Conservation (phyloP, 1,140 invertebrate species). For the Drosophila burlai region DNA sequence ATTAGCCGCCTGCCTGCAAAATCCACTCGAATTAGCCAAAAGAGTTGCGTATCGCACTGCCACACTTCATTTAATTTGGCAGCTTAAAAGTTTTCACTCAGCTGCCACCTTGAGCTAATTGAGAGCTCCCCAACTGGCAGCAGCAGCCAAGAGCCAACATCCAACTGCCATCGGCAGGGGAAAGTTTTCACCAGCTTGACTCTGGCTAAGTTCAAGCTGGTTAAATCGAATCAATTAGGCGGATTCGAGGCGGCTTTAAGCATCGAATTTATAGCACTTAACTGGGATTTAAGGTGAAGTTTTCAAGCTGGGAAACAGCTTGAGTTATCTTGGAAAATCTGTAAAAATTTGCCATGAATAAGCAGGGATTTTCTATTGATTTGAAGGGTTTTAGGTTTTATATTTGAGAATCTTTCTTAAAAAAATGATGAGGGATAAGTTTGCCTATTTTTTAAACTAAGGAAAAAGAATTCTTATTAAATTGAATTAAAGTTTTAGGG, state of each 20-base stretch:
- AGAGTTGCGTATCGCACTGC: conserved; percentile 56
- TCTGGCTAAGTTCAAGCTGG: conserved; percentile 18
- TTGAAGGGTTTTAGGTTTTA: not conserved
- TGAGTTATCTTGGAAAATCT: conserved; percentile 3
- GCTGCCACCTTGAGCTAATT: conserved; percentile 54
- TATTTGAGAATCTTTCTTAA: not conserved
- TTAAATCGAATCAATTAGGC: conserved; percentile 57
- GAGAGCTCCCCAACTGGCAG: conserved; percentile 24
- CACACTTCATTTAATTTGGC: conserved; percentile 60
- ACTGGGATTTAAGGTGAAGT: conserved; percentile 7
- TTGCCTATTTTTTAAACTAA: not conserved
- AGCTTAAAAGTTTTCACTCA: conserved; percentile 64
- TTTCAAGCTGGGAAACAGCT: conserved; percentile 3
- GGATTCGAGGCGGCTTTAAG: conserved; percentile 34
- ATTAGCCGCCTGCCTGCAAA: conserved; percentile 50
- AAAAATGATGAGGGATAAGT: not conserved
- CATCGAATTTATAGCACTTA: conserved; percentile 43
- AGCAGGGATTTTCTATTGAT: not conserved
- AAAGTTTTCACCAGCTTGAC: conserved; percentile 11
- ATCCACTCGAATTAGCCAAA: conserved; percentile 17
- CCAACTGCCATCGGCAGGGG: conserved; percentile 1
- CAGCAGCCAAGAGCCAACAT: not conserved
- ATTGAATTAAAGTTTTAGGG: not conserved
- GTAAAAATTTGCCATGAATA: conserved; percentile 7
- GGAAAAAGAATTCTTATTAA: not conserved